A percentile compares a stretch with the other conserved stretches of the same genome.
Evolutionary conservation across 1,140 invertebrate species (phyloP).

Genomic region (Papilio xuthus): DNA sequence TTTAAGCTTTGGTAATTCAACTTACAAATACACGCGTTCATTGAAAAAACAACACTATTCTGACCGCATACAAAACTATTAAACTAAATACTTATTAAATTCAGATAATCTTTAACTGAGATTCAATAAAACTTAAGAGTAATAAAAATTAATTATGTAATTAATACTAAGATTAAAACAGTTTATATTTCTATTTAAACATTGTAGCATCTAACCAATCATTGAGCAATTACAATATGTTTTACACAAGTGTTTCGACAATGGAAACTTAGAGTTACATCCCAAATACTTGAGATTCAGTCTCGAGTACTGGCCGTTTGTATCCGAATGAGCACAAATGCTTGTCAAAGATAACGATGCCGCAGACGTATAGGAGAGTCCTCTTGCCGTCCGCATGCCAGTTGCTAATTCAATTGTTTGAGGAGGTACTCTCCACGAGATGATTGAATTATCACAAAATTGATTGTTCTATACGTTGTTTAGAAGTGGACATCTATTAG

Average conservation of each 20-base stretch:
- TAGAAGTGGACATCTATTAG: too few species aligned
- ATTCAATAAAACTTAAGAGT: neutral
- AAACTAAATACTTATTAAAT: neutral
- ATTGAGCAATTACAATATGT: too few species aligned
- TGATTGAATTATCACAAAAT: neutral
- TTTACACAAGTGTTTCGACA: neutral
- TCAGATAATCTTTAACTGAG: neutral
- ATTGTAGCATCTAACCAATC: neutral
- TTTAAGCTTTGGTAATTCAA: constrained; percentile 16
- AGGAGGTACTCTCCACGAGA: neutral
- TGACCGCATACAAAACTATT: neutral
- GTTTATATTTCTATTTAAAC: too few species aligned
- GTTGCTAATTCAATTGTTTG: neutral
- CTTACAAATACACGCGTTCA: neutral
- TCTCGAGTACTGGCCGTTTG: neutral
- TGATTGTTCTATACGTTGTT: neutral
- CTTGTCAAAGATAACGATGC: neutral
- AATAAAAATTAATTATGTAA: too few species aligned
- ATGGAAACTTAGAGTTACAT: neutral
- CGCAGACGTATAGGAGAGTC: neutral
- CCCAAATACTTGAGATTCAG: neutral
- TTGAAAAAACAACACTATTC: neutral
- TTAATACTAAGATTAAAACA: too few species aligned
- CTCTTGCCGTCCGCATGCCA: neutral
- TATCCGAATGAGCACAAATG: neutral